Conservation (phyloP, 2,888 invertebrate genomes). For the Eudasyphora cyanicolor region DNA sequence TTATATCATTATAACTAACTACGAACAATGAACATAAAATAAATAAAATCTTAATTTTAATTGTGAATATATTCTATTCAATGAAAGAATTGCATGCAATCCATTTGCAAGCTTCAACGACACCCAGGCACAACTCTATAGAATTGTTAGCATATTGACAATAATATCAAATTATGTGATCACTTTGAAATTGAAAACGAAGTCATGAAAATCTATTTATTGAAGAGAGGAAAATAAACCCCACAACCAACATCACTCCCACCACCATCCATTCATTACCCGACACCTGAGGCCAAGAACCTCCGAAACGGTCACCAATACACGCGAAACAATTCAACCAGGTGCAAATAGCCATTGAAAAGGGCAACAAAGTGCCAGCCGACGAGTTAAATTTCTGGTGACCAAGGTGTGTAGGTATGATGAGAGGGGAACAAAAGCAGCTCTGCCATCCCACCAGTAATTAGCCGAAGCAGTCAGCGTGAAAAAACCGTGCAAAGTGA, state of each 20-base stretch:
- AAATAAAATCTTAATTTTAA: constrained; percentile 25
- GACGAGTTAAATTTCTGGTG: neutral
- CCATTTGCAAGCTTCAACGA: constrained; percentile 35
- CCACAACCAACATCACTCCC: neutral
- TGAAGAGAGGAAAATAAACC: neutral
- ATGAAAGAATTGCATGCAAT: constrained; percentile 63
- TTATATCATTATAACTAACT: no score
- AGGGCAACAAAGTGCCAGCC: neutral
- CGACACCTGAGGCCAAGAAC: constrained; percentile 43
- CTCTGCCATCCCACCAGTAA: constrained; percentile 68
- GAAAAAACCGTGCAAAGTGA: constrained; percentile 72
- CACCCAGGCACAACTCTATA: neutral
- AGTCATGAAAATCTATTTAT: no score
- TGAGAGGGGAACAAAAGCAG: constrained; percentile 10
- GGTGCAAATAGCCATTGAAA: neutral
- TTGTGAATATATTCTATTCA: constrained; percentile 27
- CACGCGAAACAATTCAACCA: constrained; percentile 10
- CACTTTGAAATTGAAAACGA: constrained; percentile 24
- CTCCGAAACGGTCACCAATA: constrained; percentile 12
- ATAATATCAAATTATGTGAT: constrained; percentile 60
- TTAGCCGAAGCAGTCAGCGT: constrained; percentile 77
- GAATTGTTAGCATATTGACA: constrained; percentile 47
- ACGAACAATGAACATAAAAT: neutral
- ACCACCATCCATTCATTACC: constrained; percentile 5
- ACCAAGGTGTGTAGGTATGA: neutral